phyloP scores from a whole-genome alignment of 1,140 invertebrate genomes.

The Drosophila lacteicornis region DNA sequence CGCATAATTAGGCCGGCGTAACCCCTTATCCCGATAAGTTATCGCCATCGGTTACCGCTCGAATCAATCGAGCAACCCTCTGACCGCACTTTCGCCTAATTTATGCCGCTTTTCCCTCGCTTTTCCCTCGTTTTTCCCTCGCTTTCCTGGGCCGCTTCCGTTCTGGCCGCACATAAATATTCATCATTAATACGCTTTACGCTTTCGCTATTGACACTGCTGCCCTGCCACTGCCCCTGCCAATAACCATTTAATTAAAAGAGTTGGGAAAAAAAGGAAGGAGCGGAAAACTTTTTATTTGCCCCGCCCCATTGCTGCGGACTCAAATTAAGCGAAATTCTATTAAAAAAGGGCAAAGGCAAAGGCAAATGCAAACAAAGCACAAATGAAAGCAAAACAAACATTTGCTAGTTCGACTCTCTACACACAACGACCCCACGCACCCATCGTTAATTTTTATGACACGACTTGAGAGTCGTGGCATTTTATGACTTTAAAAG shows the following conservation, averaged over 20 bases:
- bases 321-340: constrained; percentile 83
- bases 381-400: constrained; percentile 68
- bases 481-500: constrained; percentile 83
- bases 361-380: constrained; percentile 62
- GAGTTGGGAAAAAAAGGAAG: constrained; percentile 65
- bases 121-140: neutral
- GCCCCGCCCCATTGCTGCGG: constrained; percentile 9
- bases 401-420: constrained; percentile 45
- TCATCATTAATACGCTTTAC: constrained; percentile 82
- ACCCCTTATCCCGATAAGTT: constrained; percentile 31
- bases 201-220: constrained; percentile 77
- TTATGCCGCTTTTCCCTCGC: constrained; percentile 67
- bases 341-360: constrained; percentile 68
- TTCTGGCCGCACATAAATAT: constrained; percentile 78
- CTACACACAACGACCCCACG: constrained; percentile 56
- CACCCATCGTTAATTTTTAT: constrained; percentile 82
- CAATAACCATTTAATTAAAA: constrained; percentile 84
- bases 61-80: constrained; percentile 51
- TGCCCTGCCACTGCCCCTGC: constrained; percentile 9
- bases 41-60: constrained; percentile 36
- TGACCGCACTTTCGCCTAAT: constrained; percentile 75
- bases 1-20: constrained; percentile 69
- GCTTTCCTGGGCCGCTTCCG: constrained; percentile 51
- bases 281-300: constrained; percentile 61
- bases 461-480: constrained; percentile 72